Conservation (phyloP, 2,888 invertebrate genomes). For the Clunio marinus region DNA sequence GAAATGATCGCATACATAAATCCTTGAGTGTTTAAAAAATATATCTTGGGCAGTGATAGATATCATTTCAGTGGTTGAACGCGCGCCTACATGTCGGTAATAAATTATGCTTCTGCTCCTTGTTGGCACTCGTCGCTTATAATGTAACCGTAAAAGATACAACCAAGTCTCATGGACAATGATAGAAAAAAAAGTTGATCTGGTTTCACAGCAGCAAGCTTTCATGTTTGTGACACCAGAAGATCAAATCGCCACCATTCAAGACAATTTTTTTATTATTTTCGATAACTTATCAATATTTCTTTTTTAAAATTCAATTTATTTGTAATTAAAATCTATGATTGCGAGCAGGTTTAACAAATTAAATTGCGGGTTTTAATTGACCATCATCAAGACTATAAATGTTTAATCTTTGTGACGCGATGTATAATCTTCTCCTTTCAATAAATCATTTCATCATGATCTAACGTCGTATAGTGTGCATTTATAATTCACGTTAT, state of each 20-base stretch:
- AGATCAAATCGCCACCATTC: no score
- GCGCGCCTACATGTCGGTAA: not conserved
- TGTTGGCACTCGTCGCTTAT: conserved; percentile 35
- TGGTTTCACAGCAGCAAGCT: not conserved
- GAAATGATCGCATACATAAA: conserved; percentile 4
- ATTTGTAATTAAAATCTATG: no score
- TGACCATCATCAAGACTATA: not conserved
- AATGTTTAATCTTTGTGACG: not conserved
- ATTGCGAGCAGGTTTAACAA: not conserved
- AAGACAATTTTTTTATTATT: no score
- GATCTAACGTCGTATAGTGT: not conserved
- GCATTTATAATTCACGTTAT: not conserved
- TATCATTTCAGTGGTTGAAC: conserved; percentile 15
- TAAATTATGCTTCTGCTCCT: conserved; percentile 35
- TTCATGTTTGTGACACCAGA: no score
- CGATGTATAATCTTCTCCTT: not conserved
- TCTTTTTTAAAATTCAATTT: no score
- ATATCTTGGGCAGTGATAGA: conserved; percentile 3
- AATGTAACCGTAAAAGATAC: conserved; percentile 2
- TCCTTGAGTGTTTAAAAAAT: conserved; percentile 18
- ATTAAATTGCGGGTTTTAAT: not conserved
- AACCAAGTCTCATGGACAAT: no score
- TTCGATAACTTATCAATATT: no score
- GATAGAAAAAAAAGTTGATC: not conserved
- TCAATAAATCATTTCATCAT: not conserved